Evolutionary conservation across 2,113 vertebrate genomes (phyloP).

Genomic region (Clarias batrachus): DNA sequence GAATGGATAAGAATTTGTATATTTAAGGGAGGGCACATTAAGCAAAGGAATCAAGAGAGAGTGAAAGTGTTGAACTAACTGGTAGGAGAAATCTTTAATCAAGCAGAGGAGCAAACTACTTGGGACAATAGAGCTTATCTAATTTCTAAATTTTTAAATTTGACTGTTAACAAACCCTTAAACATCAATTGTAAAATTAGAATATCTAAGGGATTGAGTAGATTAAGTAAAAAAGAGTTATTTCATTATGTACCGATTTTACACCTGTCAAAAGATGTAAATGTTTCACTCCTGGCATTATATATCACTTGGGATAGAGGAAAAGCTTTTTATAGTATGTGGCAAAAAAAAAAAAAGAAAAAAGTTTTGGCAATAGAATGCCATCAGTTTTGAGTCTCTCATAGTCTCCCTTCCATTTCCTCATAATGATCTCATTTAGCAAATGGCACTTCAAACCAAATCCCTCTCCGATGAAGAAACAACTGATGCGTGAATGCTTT

Average conservation of each 20-base stretch:
- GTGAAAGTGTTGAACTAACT: background rate
- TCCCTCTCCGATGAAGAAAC: conserved; percentile 51
- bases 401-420: conserved; percentile 54
- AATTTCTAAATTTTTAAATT: background rate
- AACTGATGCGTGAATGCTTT: conserved; percentile 60
- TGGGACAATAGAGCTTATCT: background rate
- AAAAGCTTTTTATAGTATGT: conserved; percentile 40
- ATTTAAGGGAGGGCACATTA: background rate
- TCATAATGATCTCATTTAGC: conserved; percentile 60
- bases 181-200: background rate
- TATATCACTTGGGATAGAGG: background rate
- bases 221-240: background rate
- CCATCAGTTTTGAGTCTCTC: conserved; percentile 57
- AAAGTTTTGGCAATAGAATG: conserved; percentile 43
- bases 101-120: background rate
- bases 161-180: background rate
- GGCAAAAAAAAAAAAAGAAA: conserved; percentile 33
- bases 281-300: background rate
- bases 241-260: background rate
- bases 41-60: background rate
- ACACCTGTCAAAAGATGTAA: background rate
- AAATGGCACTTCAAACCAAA: conserved; percentile 56
- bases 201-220: background rate
- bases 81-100: background rate
- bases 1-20: background rate